These are phyloP conservation scores for Helicolenus hilgendorfi DNA, from an alignment of 2,797 vertebrate genomes.

Conservation along the genomic window DNA sequence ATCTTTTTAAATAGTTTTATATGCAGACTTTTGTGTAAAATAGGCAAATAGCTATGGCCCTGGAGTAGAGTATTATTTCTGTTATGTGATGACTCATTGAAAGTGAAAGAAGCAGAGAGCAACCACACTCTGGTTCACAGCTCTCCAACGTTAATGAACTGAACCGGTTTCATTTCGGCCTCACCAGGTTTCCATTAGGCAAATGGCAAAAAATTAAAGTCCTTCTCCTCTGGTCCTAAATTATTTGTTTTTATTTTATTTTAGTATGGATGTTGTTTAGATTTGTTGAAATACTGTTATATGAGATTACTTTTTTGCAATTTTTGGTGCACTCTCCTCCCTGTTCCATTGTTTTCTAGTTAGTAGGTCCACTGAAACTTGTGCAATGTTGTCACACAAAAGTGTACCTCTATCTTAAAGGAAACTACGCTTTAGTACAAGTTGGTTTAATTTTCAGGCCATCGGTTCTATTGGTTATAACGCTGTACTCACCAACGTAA, in stretches of 20 bases:
- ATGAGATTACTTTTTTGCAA: too few relatives aligned
- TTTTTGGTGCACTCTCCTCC: neutral
- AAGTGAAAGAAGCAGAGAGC: neutral
- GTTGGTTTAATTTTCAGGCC: neutral
- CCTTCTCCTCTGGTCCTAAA: too few relatives aligned
- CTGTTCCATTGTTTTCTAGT: neutral
- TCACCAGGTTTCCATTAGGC: neutral
- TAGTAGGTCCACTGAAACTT: neutral
- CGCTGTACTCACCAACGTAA: neutral
- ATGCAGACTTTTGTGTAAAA: too few relatives aligned
- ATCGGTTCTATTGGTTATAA: neutral
- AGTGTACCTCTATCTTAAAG: neutral
- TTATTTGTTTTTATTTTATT: neutral
- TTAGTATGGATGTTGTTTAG: neutral
- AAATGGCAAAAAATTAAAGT: neutral
- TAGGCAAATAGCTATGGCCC: neutral
- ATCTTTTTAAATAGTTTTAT: too few relatives aligned
- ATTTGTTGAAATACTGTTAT: neutral
- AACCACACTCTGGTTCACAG: neutral
- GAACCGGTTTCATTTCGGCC: neutral
- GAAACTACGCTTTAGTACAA: neutral
- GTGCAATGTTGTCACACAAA: neutral
- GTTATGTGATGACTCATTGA: neutral
- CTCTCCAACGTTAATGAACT: neutral
- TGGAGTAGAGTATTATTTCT: neutral